Evolutionary conservation across 1,140 invertebrate species (phyloP), one percentile per base, ranked within the genome.

Genomic region (Mercenaria mercenaria): DNA sequence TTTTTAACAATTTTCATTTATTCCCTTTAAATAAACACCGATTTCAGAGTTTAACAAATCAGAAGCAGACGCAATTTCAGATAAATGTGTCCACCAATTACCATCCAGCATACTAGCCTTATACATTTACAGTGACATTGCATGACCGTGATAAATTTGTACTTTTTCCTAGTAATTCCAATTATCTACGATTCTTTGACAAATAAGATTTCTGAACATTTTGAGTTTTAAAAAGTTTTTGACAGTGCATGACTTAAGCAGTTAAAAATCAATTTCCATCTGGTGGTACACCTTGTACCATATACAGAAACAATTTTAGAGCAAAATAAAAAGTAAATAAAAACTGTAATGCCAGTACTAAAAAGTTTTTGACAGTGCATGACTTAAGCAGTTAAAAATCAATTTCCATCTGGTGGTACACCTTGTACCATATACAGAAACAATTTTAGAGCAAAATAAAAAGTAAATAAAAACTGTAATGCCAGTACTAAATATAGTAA

Each of bases 241-340:
- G 32, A 0, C 0, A 52, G 32, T 37, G 3, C 15, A 50, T 26
- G n/a, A 50, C 83, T 52, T 32, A 86, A 8, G 52, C 61, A 85
- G 37, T 85, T 56, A 52, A 85, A 85, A 85, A 85, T 41, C 82
- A 85, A 41, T 85, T 85, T 47, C 82, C n/a, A 52, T 86, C 83
- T 10, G 34, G 34, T 8, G 61, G 83, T 2, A 86, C 83, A 74
- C 74, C 43, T 47, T 47, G 6, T 47, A 47, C 43, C 6, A 6
- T 6, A 15, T 47, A 47, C 43, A 47, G n/a, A n/a, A n/a, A n/a
- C n/a, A n/a, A n/a, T n/a, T n/a, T n/a, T n/a, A n/a, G n/a, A n/a
- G n/a, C n/a, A n/a, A n/a, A n/a, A n/a, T n/a, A n/a, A n/a, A n/a
- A n/a, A n/a, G n/a, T n/a, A n/a, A n/a, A n/a, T n/a, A n/a, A n/a